These are phyloP conservation scores for Melolontha melolontha DNA, from an alignment of 2,888 invertebrate species.

Conservation along the genomic window DNA sequence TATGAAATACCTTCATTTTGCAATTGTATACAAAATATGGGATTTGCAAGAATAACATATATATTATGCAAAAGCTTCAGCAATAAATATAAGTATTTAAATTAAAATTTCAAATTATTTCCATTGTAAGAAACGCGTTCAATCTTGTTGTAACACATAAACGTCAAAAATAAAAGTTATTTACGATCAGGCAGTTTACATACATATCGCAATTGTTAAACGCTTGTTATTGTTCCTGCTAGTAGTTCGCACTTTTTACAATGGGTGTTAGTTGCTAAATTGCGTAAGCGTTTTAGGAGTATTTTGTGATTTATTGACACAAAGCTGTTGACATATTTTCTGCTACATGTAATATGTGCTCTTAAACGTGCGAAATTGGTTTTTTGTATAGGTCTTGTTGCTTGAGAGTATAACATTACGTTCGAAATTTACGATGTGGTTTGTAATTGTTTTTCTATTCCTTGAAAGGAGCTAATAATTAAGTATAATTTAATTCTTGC, in stretches of 20 bases:
- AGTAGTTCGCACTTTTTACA: constrained; percentile 8
- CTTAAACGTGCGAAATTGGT: constrained; percentile 26
- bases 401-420: constrained; percentile 7
- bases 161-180: constrained; percentile 31
- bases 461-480: constrained; percentile 10
- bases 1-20: too few relatives aligned
- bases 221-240: constrained; percentile 20
- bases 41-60: too few relatives aligned
- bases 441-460: constrained; percentile 11
- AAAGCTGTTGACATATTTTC: constrained; percentile 32
- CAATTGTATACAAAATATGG: too few relatives aligned
- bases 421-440: constrained; percentile 14
- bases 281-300: constrained; percentile 27
- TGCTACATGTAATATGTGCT: constrained; percentile 23
- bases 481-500: neutral
- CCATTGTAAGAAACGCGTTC: constrained; percentile 44
- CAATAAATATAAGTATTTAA: constrained; percentile 40
- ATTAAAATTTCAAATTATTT: constrained; percentile 51
- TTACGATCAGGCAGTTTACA: constrained; percentile 18
- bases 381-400: constrained; percentile 1
- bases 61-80: constrained; percentile 37
- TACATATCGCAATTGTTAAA: constrained; percentile 24
- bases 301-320: constrained; percentile 24
- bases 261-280: neutral
- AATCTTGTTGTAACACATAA: constrained; percentile 14